Base-by-base conservation (phyloP, 64 coral and sea anemone genomes). In the Stichodactyla helianthus region DNA sequence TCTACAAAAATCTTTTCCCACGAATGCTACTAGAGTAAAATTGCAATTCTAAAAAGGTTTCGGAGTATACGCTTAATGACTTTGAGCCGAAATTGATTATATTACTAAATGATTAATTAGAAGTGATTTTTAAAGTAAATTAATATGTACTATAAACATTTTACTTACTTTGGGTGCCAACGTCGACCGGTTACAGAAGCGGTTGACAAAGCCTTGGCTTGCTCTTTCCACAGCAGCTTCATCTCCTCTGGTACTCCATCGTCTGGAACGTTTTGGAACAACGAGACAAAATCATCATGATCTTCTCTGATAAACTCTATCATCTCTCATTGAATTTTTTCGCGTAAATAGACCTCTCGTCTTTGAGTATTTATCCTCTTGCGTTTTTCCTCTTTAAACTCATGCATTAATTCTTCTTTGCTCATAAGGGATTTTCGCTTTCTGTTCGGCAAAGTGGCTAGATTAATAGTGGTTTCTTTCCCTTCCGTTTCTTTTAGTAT, bases 151-250 rank as follows among this genome's bases (percentile, higher is more conserved):
- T 63, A 71, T 63, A 52, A 51, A 65, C 16, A 0, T 52, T 25
- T 23, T n/a, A 59, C 89, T 62, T 79, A 91, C 89, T 91, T 91
- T 26, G 89, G 83, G 57, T 91, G 89, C 89, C 89, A 91, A 56
- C 89, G 52, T 31, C 85, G 52, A 16, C 89, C 89, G 17, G 25
- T 86, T 11, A 82, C 63, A 71, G 23, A 18, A 71, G 23, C 84
- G 3, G 31, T 55, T 17, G 16, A 35, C 17, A 90, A 18, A 25
- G 64, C 88, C 50, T 91, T 81, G 22, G 55, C 26, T 53, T 86
- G 89, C 10, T 17, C 90, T 83, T 92, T 76, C 90, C 90, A 92
- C 54, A 92, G 86, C 28, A 92, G 13, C 54, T 83, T 92, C 54
- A 92, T 54, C 18, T 92, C 90, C 12, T 60, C n/a, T 53, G 57